phyloP scores from a whole-genome alignment of 2,888 invertebrate species.

The Leucophenga maculata region DNA sequence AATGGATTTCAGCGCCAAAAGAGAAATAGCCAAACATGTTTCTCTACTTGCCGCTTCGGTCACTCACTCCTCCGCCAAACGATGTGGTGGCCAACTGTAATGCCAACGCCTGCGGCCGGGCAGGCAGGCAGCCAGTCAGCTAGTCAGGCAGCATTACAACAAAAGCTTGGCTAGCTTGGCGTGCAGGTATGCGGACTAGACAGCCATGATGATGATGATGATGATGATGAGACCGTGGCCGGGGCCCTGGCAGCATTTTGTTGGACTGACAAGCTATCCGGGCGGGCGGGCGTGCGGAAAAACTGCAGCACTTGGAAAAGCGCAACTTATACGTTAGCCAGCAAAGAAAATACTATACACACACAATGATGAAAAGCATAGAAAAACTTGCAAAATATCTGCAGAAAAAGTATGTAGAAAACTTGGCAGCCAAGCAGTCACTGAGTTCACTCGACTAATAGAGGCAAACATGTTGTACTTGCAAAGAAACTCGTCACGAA shows the following conservation, averaged over 20 bases:
- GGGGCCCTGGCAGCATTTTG: neutral
- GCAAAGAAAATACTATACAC: conserved; percentile 11
- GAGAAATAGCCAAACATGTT: conserved; percentile 55
- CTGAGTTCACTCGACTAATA: no score
- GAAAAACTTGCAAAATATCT: no score
- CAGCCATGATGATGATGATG: no score
- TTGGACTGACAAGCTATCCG: no score
- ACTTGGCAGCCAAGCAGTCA: no score
- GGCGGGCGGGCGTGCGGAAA: neutral
- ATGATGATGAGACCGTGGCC: neutral
- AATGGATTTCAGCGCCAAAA: conserved; percentile 24
- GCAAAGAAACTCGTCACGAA: no score
- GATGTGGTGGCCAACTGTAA: neutral
- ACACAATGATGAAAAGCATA: no score
- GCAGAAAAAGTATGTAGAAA: no score
- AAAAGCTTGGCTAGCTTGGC: conserved; percentile 26
- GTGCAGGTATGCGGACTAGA: conserved; percentile 22
- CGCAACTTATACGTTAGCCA: conserved; percentile 1
- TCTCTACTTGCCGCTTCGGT: conserved; percentile 19
- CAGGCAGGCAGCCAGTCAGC: no score
- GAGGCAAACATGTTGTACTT: no score
- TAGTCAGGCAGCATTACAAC: conserved; percentile 49
- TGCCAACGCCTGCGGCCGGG: neutral
- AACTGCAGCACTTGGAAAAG: conserved; percentile 6
- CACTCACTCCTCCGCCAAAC: neutral